Percentiles rank a stretch among this genome's conserved stretches.
Conservation (phyloP, 2,113 vertebrate genomes). For the Onychostruthus taczanowskii region DNA sequence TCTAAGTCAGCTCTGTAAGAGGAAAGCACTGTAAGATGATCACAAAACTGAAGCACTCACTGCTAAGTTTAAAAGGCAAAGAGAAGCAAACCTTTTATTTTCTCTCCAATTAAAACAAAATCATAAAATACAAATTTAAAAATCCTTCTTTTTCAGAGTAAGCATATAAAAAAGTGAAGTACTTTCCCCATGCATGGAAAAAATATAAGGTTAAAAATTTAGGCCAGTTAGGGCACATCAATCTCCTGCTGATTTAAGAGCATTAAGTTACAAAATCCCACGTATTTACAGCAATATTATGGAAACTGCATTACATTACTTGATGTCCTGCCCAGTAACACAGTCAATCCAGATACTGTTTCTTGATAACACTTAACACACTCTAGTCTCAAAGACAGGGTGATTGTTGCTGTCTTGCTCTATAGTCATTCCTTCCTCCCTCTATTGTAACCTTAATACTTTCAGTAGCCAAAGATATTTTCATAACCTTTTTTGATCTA, state of each 20-base stretch:
- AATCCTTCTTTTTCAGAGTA: background rate
- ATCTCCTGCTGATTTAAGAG: background rate
- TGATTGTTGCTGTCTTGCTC: background rate
- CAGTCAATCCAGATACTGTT: background rate
- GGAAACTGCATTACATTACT: background rate
- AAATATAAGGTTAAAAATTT: background rate
- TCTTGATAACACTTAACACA: background rate
- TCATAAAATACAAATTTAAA: background rate
- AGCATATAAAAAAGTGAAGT: background rate
- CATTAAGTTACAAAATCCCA: background rate
- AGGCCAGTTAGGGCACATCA: background rate
- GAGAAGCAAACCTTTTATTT: background rate
- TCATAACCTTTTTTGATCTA: background rate
- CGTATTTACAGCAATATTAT: background rate
- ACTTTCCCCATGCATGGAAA: background rate
- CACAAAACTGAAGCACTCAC: background rate
- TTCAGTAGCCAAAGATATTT: background rate
- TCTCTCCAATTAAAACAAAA: background rate
- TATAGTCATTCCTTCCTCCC: background rate
- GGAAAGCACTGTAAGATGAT: background rate
- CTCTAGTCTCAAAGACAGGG: background rate
- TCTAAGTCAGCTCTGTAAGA: background rate
- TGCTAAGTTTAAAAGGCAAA: background rate
- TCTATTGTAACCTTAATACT: background rate
- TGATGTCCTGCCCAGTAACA: background rate